A percentile compares a stretch with the other conserved stretches of the same genome.
phyloP scores from a whole-genome alignment of 2,797 vertebrate genomes.

The Sphenopsis melanotis region DNA sequence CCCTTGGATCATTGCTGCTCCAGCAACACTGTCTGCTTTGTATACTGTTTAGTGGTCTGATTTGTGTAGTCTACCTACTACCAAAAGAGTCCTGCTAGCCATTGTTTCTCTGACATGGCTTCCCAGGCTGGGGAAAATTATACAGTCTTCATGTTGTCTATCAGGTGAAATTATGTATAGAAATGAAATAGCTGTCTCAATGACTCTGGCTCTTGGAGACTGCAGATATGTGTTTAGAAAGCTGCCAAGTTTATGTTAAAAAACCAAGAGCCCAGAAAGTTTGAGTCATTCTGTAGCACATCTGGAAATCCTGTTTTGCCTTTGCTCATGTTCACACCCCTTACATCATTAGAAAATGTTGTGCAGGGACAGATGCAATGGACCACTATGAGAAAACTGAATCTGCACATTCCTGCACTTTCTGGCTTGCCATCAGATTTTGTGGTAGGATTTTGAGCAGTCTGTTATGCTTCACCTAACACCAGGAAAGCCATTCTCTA shows the following conservation, averaged over 20 bases:
- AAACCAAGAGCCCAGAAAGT: slow-evolving; percentile 14
- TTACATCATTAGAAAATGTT: slow-evolving; percentile 32
- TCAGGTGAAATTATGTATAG: neutral
- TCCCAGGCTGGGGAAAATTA: neutral
- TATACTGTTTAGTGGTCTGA: neutral
- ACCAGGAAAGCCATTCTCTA: neutral
- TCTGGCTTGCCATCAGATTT: neutral
- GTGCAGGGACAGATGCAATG: neutral
- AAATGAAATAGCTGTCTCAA: neutral
- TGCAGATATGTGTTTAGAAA: neutral
- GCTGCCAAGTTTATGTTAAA: slow-evolving; percentile 25
- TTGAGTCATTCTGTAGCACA: slow-evolving; percentile 39
- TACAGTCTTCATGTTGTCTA: neutral
- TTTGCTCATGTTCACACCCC: slow-evolving; percentile 10
- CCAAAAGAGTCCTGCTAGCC: neutral
- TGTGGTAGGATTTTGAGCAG: neutral
- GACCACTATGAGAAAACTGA: neutral
- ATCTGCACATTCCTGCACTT: neutral
- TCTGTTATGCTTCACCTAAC: neutral
- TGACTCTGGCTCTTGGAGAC: neutral
- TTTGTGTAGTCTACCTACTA: neutral
- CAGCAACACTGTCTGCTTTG: neutral
- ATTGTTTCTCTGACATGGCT: neutral
- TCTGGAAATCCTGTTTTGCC: slow-evolving; percentile 54
- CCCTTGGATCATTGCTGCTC: neutral